Evolutionary conservation across 35 echinoderm and acorn worm species (phyloP), one percentile per base, ranked within the genome.

Genomic region (Acanthaster planci): DNA sequence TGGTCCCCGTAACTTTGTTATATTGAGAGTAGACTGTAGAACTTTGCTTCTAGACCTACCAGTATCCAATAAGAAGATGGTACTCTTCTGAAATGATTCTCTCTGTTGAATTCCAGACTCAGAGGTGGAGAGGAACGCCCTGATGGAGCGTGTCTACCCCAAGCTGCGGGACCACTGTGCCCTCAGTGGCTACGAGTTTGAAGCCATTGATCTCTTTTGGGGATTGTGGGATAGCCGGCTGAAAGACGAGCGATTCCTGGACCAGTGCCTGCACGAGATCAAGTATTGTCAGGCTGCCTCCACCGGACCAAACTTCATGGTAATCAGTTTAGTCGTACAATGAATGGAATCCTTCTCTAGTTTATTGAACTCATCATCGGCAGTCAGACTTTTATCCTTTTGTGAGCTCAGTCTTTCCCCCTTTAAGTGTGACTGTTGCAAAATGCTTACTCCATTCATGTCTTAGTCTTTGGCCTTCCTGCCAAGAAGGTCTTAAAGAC

Each of bases 241-340:
- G 26, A 42, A 92, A 31, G 91, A 97, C 38, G 84, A 97, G 35
- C 75, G 81, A 18, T 89, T 85, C 50, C 42, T 80, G 44, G 95
- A 97, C 67, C 82, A 87, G 39, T 88, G 91, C 58, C 40, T 87
- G 52, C 84, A 85, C 23, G 95, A 93, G 37, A 93, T 97, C 54
- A 86, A 78, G 51, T 75, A 87, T 56, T 97, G 95, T 76, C 90
- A 97, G 55, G 78, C 55, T 26, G 80, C 86, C 53, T 97, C 95
- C 12, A 90, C 81, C 39, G 95, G 95, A 87, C 95, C 95, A 21
- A 97, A 97, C 84, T 97, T 97, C 84, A 53, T 97, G 88, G 95
- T 97, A 60, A 93, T 47, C 12, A 12, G 42, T 12, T 47, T n/a
- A n/a, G n/a, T n/a, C n/a, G n/a, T n/a, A n/a, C n/a, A n/a, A n/a